Evolutionary conservation across 2,113 vertebrate species (phyloP), one percentile per base, ranked within the genome.

Genomic region (Vulpes ferrilata): DNA sequence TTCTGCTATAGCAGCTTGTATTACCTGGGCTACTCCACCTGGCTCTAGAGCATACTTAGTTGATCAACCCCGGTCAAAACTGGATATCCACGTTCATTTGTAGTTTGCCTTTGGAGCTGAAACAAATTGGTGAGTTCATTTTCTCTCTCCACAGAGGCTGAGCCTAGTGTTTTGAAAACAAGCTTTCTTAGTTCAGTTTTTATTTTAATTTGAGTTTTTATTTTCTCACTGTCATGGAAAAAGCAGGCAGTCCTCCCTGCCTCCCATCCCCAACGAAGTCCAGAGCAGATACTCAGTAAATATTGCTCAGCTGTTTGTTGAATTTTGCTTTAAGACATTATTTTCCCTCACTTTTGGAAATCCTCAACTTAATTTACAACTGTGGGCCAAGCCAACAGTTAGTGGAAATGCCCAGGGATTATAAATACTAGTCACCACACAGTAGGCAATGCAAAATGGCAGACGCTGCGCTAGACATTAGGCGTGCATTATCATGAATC

Each of bases 321-420:
- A 30, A 95, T 81, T 87, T 89, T 80, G 35, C 62, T 73, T 84
- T 81, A 76, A 84, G 90, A 97, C 93, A 71, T 93, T 9, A 51
- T 79, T 90, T 67, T 62, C 35, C 13, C 32, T 94, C 43, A 2
- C 43, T 85, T 93, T 69, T 60, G 53, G 53, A 90, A 80, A 8
- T 55, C 22, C 69, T 93, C 48, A 1, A 38, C 32, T 93, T 93
- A 79, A 93, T 81, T 85, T 80, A 59, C 79, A 93, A 67, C 8
- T n/a, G 93, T n/a, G 93, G 93, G 88, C 43, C 35, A 62, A 83
- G 57, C 62, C 89, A 89, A 92, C 67, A 60, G 25, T 84, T 89
- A 74, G 65, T 76, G 65, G 79, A 89, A 71, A 95, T 53, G 48
- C 53, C 87, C 20, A 76, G 80, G 51, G 74, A 93, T 11, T 82